phyloP scores from a whole-genome alignment of 2,888 invertebrate species.

The Amphipoea lucens region DNA sequence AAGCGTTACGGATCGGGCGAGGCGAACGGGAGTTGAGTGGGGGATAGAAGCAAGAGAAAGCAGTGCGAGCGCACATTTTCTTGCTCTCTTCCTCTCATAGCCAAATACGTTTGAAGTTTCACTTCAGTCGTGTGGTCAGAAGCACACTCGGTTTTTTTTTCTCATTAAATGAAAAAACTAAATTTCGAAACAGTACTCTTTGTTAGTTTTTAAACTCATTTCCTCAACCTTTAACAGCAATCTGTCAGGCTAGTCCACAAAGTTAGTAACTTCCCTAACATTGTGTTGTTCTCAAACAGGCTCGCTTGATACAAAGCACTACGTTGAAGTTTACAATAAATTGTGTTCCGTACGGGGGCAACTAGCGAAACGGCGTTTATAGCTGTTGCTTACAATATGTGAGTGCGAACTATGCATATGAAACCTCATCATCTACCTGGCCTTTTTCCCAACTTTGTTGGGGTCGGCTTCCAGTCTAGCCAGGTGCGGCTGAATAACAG shows the following conservation, averaged over 20 bases:
- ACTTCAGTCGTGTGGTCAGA: too few species aligned
- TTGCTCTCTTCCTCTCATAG: too few species aligned
- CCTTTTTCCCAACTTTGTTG: neutral
- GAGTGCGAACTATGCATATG: too few species aligned
- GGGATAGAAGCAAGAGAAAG: too few species aligned
- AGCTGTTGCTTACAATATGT: neutral
- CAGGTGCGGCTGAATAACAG: neutral
- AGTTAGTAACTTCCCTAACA: slow-evolving; percentile 1
- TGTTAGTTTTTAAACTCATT: neutral
- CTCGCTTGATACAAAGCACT: slow-evolving; percentile 1
- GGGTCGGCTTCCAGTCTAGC: neutral
- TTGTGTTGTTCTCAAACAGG: neutral
- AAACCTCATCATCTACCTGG: neutral
- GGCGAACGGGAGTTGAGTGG: too few species aligned
- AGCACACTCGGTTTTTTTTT: too few species aligned
- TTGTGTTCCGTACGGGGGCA: slow-evolving; percentile 3
- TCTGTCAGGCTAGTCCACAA: neutral
- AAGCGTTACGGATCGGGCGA: too few species aligned
- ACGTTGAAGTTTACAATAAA: slow-evolving; percentile 24
- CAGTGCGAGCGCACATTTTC: too few species aligned
- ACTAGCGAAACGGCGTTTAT: slow-evolving; percentile 5
- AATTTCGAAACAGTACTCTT: too few species aligned
- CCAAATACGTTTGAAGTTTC: too few species aligned
- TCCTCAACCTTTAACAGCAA: neutral
- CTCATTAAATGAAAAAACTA: too few species aligned